A percentile compares a stretch with the other conserved stretches of the same genome.
Evolutionary conservation across 2,797 vertebrate species (phyloP).

Genomic region (Sciurus vulgaris): DNA sequence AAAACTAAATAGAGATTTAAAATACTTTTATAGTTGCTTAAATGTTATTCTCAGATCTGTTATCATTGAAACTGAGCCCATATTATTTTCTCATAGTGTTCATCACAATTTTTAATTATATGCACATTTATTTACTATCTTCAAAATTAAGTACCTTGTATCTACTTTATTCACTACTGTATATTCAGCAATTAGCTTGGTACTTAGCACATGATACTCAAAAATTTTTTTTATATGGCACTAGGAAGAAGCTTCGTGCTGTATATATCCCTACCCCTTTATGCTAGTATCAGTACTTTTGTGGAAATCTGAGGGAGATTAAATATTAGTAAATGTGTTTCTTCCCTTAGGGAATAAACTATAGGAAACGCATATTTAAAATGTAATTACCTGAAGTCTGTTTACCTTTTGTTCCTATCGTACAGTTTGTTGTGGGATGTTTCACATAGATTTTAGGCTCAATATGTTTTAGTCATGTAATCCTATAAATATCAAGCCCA

Average conservation of each 20-base stretch:
- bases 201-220: background rate
- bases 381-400: slow-evolving; percentile 6
- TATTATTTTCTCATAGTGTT: background rate
- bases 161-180: slow-evolving; percentile 2
- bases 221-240: background rate
- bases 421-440: slow-evolving; percentile 48
- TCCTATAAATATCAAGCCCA: slow-evolving; percentile 43
- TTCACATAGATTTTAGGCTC: slow-evolving; percentile 27
- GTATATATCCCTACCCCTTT: background rate
- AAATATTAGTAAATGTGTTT: background rate
- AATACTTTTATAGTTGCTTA: slow-evolving; percentile 11
- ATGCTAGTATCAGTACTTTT: background rate
- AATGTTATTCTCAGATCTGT: slow-evolving; percentile 13
- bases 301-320: slow-evolving; percentile 30
- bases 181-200: background rate
- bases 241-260: background rate
- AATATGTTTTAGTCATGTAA: background rate
- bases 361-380: slow-evolving; percentile 41
- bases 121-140: background rate
- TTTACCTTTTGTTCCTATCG: slow-evolving; percentile 46
- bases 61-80: background rate
- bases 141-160: background rate
- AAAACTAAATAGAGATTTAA: slow-evolving; percentile 51
- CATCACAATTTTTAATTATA: background rate
- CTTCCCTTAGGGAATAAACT: background rate